Conservation (phyloP, 2,888 invertebrate genomes). For the Eupithecia vulgata region DNA sequence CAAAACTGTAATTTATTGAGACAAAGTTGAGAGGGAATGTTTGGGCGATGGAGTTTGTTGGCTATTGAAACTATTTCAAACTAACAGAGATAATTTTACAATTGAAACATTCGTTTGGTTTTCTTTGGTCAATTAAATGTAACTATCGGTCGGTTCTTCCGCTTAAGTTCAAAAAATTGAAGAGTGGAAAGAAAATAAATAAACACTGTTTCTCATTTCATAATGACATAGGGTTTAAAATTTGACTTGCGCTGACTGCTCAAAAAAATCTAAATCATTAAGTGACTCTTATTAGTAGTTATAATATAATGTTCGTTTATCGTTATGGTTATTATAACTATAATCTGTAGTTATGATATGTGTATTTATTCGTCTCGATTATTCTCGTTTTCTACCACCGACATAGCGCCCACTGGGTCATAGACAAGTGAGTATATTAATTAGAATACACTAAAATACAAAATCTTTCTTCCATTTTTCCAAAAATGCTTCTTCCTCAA, state of each 20-base stretch:
- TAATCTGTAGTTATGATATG: not conserved
- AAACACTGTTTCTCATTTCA: too few relatives aligned
- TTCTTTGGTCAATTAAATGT: not conserved
- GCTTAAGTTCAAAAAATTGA: not conserved
- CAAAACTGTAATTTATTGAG: constrained; percentile 70
- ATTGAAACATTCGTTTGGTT: not conserved
- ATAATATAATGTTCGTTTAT: not conserved
- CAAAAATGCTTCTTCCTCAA: not conserved
- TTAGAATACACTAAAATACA: not conserved
- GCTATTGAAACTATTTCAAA: constrained; percentile 17
- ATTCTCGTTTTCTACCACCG: not conserved
- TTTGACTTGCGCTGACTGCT: too few relatives aligned
- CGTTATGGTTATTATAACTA: not conserved
- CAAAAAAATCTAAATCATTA: too few relatives aligned
- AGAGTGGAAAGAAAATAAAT: too few relatives aligned
- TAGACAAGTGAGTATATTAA: not conserved
- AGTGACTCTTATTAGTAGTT: not conserved
- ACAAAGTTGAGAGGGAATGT: constrained; percentile 60
- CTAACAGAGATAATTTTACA: constrained; percentile 13
- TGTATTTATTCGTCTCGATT: not conserved
- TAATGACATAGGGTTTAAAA: too few relatives aligned
- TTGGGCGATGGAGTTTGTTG: constrained; percentile 38
- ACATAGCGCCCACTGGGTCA: not conserved
- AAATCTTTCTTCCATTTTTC: not conserved
- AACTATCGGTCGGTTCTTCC: not conserved